Base-by-base conservation (phyloP, 2,113 vertebrate species). In the Coreoperca whiteheadi region DNA sequence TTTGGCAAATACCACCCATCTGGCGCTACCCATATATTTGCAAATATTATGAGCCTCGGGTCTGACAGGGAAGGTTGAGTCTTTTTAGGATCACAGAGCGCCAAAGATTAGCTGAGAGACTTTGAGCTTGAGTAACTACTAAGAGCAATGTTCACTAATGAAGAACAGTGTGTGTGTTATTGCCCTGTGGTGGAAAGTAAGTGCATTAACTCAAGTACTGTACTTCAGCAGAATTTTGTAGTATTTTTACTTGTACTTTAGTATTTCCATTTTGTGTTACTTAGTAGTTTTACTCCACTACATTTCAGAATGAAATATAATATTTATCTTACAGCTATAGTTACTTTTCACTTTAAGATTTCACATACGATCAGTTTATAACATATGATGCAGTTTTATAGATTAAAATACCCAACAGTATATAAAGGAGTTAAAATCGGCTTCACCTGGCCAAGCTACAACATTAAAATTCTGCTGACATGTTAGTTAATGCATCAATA, bases 11-110 rank as follows among this genome's bases (percentile, higher is more conserved):
- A 76, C 50, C 61, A 9, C 74, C 89, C 90, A 91, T 89, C 91
- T 92, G 90, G 74, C 46, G 30, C 82, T 69, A 7, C 78, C 48
- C 85, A 91, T 88, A 85, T 83, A 90, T 89, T 88, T 82, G 87
- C 87, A 90, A 90, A 74, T 70, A 86, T 91, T 82, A 89, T 41
- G 65, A 68, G 81, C 64, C 41, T 34, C 69, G 46, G 74, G 66
- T 74, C 69, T 85, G 89, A 89, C 87, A 85, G 68, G 6, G 69
- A 88, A 90, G 88, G 89, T 85, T 46, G 25, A 79, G 34, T 53
- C 25, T 56, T 76, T 71, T 77, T 39, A 70, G 37, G 73, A 69
- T 64, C 76, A 83, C 68, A 63, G 65, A 72, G 68, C 32, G 25
- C 57, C 34, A 54, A 79, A 90, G 56, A 86, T 57, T 20, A 54